A percentile compares a stretch with the other conserved stretches of the same genome.
phyloP scores from a whole-genome alignment of 2,888 invertebrate species.

The Xylophagus ater region DNA sequence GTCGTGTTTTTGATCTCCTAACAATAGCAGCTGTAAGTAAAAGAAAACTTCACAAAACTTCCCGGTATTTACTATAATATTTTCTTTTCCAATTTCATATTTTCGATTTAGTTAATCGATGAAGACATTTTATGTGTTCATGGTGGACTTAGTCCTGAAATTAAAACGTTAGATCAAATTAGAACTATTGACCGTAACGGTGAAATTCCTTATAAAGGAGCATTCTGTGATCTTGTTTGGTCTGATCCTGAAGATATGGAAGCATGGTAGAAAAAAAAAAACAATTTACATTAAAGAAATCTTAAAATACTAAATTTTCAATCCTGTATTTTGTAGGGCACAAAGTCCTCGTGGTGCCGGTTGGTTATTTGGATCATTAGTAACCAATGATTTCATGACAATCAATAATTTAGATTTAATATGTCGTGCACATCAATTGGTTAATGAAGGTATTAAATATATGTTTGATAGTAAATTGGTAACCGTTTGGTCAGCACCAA shows the following conservation, averaged over 20 bases:
- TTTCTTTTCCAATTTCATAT: no score
- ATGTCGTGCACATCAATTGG: constrained; percentile 97
- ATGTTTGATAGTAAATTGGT: constrained; percentile 96
- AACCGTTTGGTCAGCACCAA: constrained; percentile 99
- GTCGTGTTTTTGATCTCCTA: constrained; percentile 93
- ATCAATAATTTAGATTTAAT: constrained; percentile 87
- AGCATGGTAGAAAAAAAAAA: constrained; percentile 52
- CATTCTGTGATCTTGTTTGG: constrained; percentile 98
- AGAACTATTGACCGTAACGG: constrained; percentile 89
- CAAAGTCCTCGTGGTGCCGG: constrained; percentile 95
- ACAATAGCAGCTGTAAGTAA: constrained; percentile 88
- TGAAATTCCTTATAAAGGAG: constrained; percentile 97
- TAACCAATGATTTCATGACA: constrained; percentile 88
- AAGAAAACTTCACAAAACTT: no score
- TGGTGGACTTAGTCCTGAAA: constrained; percentile 94
- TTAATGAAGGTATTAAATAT: constrained; percentile 97
- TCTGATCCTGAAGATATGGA: constrained; percentile 98
- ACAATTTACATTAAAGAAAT: background rate
- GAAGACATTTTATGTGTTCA: constrained; percentile 95
- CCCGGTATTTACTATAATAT: no score
- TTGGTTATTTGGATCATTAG: constrained; percentile 91
- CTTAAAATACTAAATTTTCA: background rate
- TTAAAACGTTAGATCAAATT: constrained; percentile 94
- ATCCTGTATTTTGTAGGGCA: constrained; percentile 44
- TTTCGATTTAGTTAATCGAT: constrained; percentile 79